Evolutionary conservation across 2,888 invertebrate species (phyloP).

Genomic region (Plebejus anna): DNA sequence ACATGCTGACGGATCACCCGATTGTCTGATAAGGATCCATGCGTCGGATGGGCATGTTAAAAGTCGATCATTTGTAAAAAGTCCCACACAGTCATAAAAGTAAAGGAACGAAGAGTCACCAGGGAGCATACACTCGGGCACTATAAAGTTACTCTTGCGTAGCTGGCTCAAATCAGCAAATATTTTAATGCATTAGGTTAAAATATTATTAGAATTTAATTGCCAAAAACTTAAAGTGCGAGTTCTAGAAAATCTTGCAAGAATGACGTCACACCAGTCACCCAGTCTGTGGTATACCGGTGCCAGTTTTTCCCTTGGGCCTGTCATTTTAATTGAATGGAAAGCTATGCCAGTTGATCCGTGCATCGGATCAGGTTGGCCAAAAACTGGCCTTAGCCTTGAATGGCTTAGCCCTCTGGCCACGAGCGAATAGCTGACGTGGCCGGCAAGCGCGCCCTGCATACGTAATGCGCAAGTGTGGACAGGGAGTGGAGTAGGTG

Average conservation of each 20-base stretch:
- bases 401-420: constrained; percentile 79
- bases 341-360: constrained; percentile 33
- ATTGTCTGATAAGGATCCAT: too few species aligned
- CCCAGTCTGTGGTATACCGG: constrained; percentile 13
- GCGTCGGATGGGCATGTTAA: too few species aligned
- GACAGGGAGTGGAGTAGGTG: constrained; percentile 36
- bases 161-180: too few species aligned
- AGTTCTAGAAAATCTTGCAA: not conserved
- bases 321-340: constrained; percentile 32
- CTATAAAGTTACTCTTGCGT: too few species aligned
- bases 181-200: too few species aligned
- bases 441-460: constrained; percentile 75
- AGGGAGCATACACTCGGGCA: too few species aligned
- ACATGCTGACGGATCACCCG: too few species aligned
- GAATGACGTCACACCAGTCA: constrained; percentile 16
- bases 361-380: constrained; percentile 65
- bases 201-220: not conserved
- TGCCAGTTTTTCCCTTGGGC: constrained; percentile 26
- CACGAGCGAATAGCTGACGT: constrained; percentile 79
- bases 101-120: too few species aligned
- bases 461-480: constrained; percentile 66
- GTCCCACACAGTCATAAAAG: too few species aligned
- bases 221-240: not conserved
- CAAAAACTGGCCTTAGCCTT: constrained; percentile 80
- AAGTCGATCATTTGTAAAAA: too few species aligned